Evolutionary conservation across 2,888 invertebrate genomes (phyloP), one percentile per base, ranked within the genome.

Genomic region (Agonum fuliginosum): DNA sequence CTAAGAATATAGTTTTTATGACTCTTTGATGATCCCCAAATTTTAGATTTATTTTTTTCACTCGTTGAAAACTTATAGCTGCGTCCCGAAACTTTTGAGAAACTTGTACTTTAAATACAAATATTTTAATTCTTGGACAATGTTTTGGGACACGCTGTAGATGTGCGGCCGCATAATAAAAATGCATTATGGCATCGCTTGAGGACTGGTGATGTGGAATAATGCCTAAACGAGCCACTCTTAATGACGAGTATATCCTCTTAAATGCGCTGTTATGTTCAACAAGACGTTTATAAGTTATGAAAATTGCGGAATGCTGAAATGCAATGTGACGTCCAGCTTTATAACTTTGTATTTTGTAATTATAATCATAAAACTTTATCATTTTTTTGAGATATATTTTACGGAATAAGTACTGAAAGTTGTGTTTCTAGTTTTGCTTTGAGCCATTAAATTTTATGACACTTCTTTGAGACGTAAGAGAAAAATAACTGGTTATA

Each of bases 191-290:
- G 65, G 17, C 34, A 65, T 37, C 12, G 34, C 14, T 37, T 17
- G 34, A 30, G 30, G 34, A n/a, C 34, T 30, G 65, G 17, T 65
- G 34, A 65, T 65, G 12, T 34, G 34, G 12, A 6, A 27, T 14
- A 58, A 27, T 14, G 37, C 14, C 34, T 34, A 12, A 46, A 46
- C 14, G 17, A 65, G 37, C 58, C 17, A 14, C 46, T n/a, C 27
- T 14, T 48, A 70, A 70, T 70, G 46, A 70, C 27, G 70, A 48
- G 17, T 70, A 70, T 70, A 70, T 70, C 48, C 14, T 70, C 17
- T 30, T 27, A 8, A 46, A 69, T 43, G 69, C 19, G 69, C 24
- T 24, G 43, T 41, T 19, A 20, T 67, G 12, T 54, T 24, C 22
- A 37, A 37, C n/a, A n/a, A 12, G 17, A 69, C 48, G 48, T 70